These are phyloP conservation scores for Aporophyla lueneburgensis DNA, from an alignment of 2,888 invertebrate genomes.

Conservation along the genomic window DNA sequence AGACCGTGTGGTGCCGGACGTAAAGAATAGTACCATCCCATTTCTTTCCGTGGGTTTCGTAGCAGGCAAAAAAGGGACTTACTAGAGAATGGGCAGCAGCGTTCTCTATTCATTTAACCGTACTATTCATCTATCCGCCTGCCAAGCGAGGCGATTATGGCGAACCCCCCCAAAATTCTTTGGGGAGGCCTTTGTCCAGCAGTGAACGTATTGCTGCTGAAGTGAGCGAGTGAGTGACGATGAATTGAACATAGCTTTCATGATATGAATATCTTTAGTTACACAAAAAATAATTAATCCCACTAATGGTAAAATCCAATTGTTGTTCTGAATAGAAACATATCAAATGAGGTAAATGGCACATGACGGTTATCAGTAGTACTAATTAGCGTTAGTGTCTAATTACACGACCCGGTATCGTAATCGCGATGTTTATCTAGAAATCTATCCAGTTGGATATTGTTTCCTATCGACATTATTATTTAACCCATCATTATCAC, in stretches of 20 bases:
- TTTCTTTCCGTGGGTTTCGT: no score
- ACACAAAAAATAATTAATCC: not conserved
- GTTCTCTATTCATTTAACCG: no score
- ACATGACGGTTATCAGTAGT: slow-evolving; percentile 12
- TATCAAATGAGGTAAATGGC: slow-evolving; percentile 39
- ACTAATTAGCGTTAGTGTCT: slow-evolving; percentile 17
- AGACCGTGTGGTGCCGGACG: no score
- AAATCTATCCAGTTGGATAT: not conserved
- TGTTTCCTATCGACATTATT: not conserved
- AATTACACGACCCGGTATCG: slow-evolving; percentile 24
- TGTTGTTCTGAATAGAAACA: not conserved
- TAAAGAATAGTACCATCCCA: no score
- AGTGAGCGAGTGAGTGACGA: no score
- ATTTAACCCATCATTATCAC: not conserved
- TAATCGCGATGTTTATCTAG: slow-evolving; percentile 24
- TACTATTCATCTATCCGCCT: no score
- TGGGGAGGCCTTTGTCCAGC: no score
- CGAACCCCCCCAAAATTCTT: no score
- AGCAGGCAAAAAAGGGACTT: no score
- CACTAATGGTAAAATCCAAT: not conserved
- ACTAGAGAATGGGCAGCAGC: no score
- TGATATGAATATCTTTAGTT: not conserved
- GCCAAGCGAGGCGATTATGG: no score
- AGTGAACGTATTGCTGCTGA: no score
- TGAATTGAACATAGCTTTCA: not conserved